Conservation (phyloP, 2,113 vertebrate species). For the Ibidorhyncha struthersii region DNA sequence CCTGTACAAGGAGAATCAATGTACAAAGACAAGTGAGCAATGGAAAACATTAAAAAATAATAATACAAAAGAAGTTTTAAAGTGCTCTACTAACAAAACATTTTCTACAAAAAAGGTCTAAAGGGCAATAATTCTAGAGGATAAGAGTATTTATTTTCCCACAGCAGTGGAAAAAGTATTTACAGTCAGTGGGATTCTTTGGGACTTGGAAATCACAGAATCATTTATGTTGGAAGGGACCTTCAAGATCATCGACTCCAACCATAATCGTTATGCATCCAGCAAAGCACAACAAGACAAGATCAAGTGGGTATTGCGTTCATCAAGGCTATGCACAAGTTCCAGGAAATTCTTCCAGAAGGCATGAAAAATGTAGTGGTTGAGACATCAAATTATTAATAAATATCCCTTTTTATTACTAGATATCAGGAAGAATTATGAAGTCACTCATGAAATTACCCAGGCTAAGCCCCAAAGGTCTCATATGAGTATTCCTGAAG, state of each 20-base stretch:
- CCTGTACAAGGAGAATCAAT: neutral
- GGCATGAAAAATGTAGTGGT: rapidly evolving
- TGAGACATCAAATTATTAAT: neutral
- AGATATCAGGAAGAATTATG: neutral
- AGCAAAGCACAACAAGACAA: neutral
- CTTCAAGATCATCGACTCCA: no score
- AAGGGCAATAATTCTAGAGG: neutral
- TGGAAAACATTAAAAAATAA: neutral
- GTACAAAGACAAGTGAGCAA: neutral
- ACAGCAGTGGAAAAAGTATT: neutral
- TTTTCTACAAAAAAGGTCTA: neutral
- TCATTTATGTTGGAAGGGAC: no score
- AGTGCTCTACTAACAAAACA: neutral
- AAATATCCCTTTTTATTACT: neutral
- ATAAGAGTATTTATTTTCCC: neutral
- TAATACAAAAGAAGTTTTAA: neutral
- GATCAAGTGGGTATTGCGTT: neutral
- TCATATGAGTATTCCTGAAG: neutral
- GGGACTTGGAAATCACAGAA: neutral
- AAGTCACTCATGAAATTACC: neutral
- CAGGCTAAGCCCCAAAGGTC: neutral
- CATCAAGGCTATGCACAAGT: neutral
- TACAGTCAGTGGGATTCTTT: neutral
- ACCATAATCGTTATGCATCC: neutral
- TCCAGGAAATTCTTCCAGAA: neutral